These are phyloP conservation scores for Petrolisthes manimaculis DNA, from an alignment of 2,888 invertebrate species.

Conservation along the genomic window DNA sequence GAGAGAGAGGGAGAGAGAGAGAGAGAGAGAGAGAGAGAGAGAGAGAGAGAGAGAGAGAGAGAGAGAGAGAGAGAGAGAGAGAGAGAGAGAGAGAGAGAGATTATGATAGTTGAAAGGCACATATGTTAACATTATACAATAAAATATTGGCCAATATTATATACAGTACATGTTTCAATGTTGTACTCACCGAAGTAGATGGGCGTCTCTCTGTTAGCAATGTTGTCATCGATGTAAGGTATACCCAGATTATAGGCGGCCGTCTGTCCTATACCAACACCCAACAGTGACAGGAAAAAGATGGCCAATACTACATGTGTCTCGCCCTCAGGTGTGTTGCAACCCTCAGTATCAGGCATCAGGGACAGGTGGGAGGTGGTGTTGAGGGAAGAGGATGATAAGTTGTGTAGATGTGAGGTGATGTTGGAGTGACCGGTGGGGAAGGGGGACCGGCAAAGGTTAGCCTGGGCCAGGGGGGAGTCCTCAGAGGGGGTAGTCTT, in stretches of 20 bases:
- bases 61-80: no score
- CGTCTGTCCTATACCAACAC: conserved; percentile 92
- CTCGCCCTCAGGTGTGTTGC: conserved; percentile 33
- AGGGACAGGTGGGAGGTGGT: background rate
- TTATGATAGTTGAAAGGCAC: background rate
- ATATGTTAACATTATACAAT: background rate
- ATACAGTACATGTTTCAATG: background rate
- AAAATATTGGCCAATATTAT: background rate
- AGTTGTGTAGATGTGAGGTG: conserved; percentile 38
- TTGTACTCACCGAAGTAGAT: conserved; percentile 85
- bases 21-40: background rate
- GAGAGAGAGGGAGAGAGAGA: conserved; percentile 23
- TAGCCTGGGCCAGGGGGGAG: conserved; percentile 61
- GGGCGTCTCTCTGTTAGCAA: conserved; percentile 90
- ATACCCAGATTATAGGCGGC: conserved; percentile 92
- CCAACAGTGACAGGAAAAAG: conserved; percentile 87
- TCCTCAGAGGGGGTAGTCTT: conserved; percentile 75
- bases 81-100: no score
- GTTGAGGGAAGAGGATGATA: background rate
- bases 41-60: background rate
- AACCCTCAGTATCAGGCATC: background rate
- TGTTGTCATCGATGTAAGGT: conserved; percentile 94
- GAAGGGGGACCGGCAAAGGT: conserved; percentile 65
- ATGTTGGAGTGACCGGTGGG: background rate
- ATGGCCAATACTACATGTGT: conserved; percentile 80